Conservation (phyloP, 2,888 invertebrate genomes). For the Chrysolina americana region DNA sequence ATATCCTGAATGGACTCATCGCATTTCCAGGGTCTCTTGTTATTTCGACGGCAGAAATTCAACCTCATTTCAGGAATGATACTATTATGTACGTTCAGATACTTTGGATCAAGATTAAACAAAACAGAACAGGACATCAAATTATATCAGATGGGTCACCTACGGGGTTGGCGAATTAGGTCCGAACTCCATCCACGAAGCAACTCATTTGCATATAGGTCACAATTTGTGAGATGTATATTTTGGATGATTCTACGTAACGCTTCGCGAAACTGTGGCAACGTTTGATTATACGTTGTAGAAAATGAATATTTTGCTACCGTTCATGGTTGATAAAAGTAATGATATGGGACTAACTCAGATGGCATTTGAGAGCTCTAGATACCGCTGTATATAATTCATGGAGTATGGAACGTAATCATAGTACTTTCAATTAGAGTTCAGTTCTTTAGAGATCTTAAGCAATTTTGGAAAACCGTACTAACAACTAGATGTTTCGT, state of each 20-base stretch:
- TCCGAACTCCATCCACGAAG: constrained; percentile 1
- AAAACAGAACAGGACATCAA: neutral
- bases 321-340: neutral
- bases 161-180: constrained; percentile 5
- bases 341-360: too few relatives aligned
- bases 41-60: constrained; percentile 1
- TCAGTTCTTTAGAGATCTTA: too few relatives aligned
- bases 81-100: neutral
- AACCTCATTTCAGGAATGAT: constrained; percentile 1
- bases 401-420: too few relatives aligned
- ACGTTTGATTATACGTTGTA: neutral
- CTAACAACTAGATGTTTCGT: too few relatives aligned
- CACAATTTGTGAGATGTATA: constrained; percentile 3
- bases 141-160: constrained; percentile 8
- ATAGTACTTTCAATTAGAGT: too few relatives aligned
- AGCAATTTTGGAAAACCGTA: too few relatives aligned
- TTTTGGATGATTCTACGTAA: neutral
- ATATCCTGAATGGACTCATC: neutral
- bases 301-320: neutral
- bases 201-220: neutral
- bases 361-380: too few relatives aligned
- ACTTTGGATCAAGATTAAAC: constrained; percentile 7
- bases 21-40: neutral
- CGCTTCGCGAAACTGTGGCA: neutral
- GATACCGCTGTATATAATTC: too few relatives aligned